Conservation (phyloP, 2,113 vertebrate genomes). For the cat (Felis catus) region DNA sequence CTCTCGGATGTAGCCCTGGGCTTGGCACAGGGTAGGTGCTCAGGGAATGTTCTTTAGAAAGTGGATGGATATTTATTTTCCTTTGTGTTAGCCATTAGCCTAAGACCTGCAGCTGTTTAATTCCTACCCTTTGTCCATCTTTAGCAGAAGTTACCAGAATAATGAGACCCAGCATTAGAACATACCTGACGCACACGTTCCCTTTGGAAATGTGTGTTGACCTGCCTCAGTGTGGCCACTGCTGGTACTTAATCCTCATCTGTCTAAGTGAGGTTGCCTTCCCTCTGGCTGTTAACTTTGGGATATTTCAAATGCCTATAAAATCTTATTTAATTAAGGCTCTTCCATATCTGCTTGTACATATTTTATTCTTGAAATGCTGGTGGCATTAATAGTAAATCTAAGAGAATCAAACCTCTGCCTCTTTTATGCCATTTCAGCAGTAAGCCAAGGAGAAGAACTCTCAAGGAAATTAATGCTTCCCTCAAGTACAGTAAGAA, state of each 20-base stretch:
- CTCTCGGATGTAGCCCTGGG: neutral
- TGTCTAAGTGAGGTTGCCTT: neutral
- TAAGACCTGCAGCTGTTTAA: neutral
- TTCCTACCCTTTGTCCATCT: neutral
- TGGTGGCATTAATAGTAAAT: conserved; percentile 59
- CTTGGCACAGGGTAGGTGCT: neutral
- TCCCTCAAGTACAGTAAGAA: conserved; percentile 35
- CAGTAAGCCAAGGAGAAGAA: conserved; percentile 61
- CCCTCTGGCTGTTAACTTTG: neutral
- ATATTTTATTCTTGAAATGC: conserved; percentile 55
- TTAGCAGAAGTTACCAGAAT: neutral
- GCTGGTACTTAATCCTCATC: neutral
- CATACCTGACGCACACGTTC: neutral
- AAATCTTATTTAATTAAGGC: conserved; percentile 19
- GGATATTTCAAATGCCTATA: conserved; percentile 33
- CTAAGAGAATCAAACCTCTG: conserved; percentile 61
- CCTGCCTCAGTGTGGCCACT: neutral
- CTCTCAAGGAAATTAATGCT: conserved; percentile 53
- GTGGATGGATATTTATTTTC: conserved; percentile 17
- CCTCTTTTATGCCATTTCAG: conserved; percentile 71
- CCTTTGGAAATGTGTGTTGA: neutral
- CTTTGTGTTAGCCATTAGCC: neutral
- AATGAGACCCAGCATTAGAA: neutral
- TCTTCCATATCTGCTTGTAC: conserved; percentile 38
- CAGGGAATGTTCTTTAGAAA: conserved; percentile 41